Conservation (phyloP, 2,797 vertebrate genomes). For the Psittacula echo region DNA sequence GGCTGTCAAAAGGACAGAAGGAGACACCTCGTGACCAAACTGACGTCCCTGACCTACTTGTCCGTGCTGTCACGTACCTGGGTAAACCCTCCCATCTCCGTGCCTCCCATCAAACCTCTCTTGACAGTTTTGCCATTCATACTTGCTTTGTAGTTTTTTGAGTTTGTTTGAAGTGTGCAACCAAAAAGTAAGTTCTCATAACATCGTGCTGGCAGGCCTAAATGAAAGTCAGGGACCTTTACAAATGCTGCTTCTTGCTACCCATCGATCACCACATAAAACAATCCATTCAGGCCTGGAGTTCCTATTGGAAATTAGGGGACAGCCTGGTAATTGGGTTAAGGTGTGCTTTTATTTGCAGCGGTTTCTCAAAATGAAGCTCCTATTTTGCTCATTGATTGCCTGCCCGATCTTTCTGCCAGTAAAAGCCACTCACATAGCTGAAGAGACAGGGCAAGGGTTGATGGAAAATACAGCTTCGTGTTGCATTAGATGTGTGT, state of each 20-base stretch:
- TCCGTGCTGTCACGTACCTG: background rate
- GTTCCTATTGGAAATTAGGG: conserved; percentile 46
- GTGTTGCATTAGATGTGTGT: background rate
- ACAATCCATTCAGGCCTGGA: background rate
- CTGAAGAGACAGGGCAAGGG: background rate
- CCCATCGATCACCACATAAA: conserved; percentile 7
- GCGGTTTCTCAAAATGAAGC: conserved; percentile 38
- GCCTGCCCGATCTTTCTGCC: background rate
- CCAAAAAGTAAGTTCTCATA: conserved; percentile 16
- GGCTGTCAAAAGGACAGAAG: background rate
- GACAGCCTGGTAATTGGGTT: conserved; percentile 38
- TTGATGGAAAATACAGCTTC: background rate
- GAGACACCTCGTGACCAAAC: background rate
- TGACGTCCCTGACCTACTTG: conserved; percentile 12
- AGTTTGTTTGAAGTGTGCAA: conserved; percentile 25
- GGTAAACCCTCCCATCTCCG: background rate
- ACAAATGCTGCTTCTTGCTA: conserved; percentile 10
- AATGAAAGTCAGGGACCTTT: conserved; percentile 18
- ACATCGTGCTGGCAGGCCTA: background rate
- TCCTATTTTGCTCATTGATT: conserved; percentile 31
- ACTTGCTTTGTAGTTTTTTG: conserved; percentile 27
- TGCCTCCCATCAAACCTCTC: conserved; percentile 25
- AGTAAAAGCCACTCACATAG: background rate
- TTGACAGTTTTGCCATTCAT: conserved; percentile 27
- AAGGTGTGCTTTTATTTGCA: conserved; percentile 30